Evolutionary conservation across 2,113 vertebrate genomes (phyloP).

Genomic region (Columba livia): DNA sequence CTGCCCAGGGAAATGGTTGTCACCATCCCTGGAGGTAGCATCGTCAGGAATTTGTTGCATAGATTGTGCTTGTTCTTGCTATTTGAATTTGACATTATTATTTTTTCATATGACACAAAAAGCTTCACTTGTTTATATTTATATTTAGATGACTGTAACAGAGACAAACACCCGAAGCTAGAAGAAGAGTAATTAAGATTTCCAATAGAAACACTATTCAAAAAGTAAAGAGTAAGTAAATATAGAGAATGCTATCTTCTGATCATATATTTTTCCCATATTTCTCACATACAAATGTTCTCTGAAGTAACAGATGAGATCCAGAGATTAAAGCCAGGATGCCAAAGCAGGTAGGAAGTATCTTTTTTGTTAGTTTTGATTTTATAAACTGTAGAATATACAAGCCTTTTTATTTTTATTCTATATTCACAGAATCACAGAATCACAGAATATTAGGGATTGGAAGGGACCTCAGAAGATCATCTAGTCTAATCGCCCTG

Average conservation of each 20-base stretch:
- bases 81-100: not conserved
- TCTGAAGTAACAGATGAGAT: not conserved
- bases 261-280: not conserved
- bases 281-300: not conserved
- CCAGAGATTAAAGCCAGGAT: not conserved
- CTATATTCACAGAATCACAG: no score
- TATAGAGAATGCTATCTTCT: not conserved
- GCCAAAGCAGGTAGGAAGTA: not conserved
- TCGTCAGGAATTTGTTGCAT: not conserved
- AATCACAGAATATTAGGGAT: no score
- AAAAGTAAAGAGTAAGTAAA: not conserved
- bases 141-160: not conserved
- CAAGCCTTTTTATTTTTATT: not conserved
- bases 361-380: not conserved
- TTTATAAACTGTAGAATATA: not conserved
- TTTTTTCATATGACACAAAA: not conserved
- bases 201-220: not conserved
- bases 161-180: not conserved
- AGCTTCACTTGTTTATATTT: not conserved
- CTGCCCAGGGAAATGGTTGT: not conserved
- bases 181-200: not conserved
- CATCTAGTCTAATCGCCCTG: no score
- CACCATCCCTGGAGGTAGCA: not conserved
- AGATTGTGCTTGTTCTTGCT: not conserved
- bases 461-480: no score